phyloP scores from a whole-genome alignment of 2,113 vertebrate species.

The Uria lomvia region DNA sequence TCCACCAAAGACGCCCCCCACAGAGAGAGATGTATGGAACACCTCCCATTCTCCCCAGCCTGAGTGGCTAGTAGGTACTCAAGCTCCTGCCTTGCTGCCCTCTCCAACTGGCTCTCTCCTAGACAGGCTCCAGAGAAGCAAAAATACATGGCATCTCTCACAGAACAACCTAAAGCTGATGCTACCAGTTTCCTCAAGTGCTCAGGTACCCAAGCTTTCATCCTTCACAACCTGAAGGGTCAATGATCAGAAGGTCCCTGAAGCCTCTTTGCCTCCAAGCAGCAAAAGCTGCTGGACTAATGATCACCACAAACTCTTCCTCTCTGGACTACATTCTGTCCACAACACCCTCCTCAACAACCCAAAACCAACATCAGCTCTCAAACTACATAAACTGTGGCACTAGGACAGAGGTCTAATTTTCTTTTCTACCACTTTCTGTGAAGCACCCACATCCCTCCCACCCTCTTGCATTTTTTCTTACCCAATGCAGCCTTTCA shows the following conservation, averaged over 20 bases:
- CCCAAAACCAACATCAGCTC: neutral
- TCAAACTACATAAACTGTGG: neutral
- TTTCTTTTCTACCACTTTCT: neutral
- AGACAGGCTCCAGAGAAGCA: neutral
- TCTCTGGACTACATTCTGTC: neutral
- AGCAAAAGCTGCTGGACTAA: neutral
- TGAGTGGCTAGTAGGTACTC: neutral
- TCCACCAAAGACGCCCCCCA: neutral
- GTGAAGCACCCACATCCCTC: neutral
- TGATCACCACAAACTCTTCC: neutral
- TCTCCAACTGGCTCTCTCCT: neutral
- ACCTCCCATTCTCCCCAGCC: neutral
- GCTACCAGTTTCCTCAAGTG: neutral
- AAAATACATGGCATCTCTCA: neutral
- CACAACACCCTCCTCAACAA: neutral
- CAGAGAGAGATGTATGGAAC: neutral
- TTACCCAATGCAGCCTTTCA: constrained; percentile 91
- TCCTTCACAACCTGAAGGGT: neutral
- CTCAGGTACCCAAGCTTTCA: neutral
- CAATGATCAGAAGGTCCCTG: neutral
- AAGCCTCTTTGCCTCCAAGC: neutral
- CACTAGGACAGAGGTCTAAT: neutral
- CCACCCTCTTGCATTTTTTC: neutral
- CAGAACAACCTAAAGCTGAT: neutral
- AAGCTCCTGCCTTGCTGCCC: neutral